phyloP scores from a whole-genome alignment of 2,888 invertebrate species.

The Serripes groenlandicus region DNA sequence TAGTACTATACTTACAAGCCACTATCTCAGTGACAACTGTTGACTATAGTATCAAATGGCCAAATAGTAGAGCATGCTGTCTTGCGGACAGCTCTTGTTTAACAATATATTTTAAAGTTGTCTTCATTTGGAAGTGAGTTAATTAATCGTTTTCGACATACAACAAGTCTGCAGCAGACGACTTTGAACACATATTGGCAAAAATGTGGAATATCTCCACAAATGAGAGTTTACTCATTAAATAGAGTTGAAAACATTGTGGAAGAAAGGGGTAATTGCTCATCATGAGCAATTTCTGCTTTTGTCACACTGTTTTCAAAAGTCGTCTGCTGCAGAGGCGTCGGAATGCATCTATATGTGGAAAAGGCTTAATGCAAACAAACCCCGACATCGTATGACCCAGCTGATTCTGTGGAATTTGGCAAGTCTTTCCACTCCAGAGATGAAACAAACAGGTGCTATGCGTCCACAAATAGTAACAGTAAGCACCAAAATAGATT shows the following conservation, averaged over 20 bases:
- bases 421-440: background rate
- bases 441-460: constrained; percentile 22
- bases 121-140: no score
- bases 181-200: no score
- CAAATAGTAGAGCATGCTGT: no score
- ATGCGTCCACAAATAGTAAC: constrained; percentile 11
- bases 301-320: constrained; percentile 7
- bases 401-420: constrained; percentile 8
- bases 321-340: background rate
- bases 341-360: background rate
- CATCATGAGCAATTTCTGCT: constrained; percentile 3
- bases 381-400: background rate
- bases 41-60: no score
- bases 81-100: no score
- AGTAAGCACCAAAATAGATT: constrained; percentile 5
- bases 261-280: constrained; percentile 9
- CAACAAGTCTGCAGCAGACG: no score
- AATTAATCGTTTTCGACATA: no score
- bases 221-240: no score
- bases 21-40: no score
- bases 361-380: background rate
- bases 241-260: background rate
- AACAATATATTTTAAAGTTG: no score
- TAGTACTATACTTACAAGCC: no score
- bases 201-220: no score